Evolutionary conservation across 2,113 vertebrate genomes (phyloP).

Genomic region (Megaleporinus macrocephalus): DNA sequence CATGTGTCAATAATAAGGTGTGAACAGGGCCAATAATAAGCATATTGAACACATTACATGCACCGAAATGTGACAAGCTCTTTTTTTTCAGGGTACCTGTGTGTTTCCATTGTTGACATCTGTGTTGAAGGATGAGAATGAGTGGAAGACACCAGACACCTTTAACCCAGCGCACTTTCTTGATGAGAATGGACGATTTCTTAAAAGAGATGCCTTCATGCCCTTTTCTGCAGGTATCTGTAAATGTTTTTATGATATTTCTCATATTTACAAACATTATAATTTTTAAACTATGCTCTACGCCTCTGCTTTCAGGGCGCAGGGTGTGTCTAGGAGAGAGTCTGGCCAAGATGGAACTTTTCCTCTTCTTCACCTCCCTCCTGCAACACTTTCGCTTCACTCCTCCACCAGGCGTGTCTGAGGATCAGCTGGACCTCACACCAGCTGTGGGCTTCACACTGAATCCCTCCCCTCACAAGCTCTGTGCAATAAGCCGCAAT

Average conservation of each 20-base stretch:
- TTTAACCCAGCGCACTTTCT: constrained; percentile 76
- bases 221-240: constrained; percentile 74
- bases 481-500: constrained; percentile 68
- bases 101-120: constrained; percentile 66
- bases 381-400: constrained; percentile 76
- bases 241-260: too few species aligned
- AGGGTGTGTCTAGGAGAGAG: constrained; percentile 76
- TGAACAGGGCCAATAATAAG: too few species aligned
- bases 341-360: constrained; percentile 79
- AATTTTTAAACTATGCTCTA: not conserved
- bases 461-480: constrained; percentile 70
- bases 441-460: constrained; percentile 71
- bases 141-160: constrained; percentile 71
- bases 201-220: constrained; percentile 72
- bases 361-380: constrained; percentile 72
- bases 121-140: constrained; percentile 71
- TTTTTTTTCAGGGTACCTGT: constrained; percentile 21
- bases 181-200: constrained; percentile 66
- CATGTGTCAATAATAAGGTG: too few species aligned
- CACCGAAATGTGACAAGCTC: not conserved
- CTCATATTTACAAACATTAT: too few species aligned
- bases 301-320: constrained; percentile 62
- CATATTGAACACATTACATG: too few species aligned
- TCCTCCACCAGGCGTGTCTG: constrained; percentile 69
- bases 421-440: constrained; percentile 74